Percentiles rank a stretch among this genome's conserved stretches.
Evolutionary conservation across 2,888 invertebrate species (phyloP).

Genomic region (Chaetoderma sp.): DNA sequence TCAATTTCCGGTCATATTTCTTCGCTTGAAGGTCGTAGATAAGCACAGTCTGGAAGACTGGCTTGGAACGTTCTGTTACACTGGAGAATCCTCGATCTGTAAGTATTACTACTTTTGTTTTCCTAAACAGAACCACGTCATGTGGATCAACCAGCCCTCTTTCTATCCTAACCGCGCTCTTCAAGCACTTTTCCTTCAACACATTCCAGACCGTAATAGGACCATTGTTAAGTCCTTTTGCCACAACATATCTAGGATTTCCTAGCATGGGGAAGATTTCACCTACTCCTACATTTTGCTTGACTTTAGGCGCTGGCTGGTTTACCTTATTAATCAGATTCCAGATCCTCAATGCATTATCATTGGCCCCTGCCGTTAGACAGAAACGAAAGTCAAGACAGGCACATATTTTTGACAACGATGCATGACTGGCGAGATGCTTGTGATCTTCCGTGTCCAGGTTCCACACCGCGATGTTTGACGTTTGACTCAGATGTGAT

Average conservation of each 20-base stretch:
- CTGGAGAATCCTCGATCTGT: slow-evolving; percentile 58
- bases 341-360: slow-evolving; percentile 61
- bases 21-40: slow-evolving; percentile 60
- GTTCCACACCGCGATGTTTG: slow-evolving; percentile 66
- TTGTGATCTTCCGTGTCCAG: slow-evolving; percentile 68
- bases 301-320: slow-evolving; percentile 55
- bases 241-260: slow-evolving; percentile 60
- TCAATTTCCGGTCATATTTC: slow-evolving; percentile 55
- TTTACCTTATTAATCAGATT: slow-evolving; percentile 59
- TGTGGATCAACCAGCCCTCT: slow-evolving; percentile 56
- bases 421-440: slow-evolving; percentile 62
- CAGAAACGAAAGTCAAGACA: slow-evolving; percentile 60
- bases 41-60: slow-evolving; percentile 60
- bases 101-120: slow-evolving; percentile 59
- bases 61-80: slow-evolving; percentile 49
- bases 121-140: slow-evolving; percentile 60
- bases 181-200: slow-evolving; percentile 53
- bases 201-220: slow-evolving; percentile 66
- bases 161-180: slow-evolving; percentile 56
- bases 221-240: slow-evolving; percentile 59
- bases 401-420: slow-evolving; percentile 53
- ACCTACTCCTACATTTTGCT: slow-evolving; percentile 52
- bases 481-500: slow-evolving; percentile 51
- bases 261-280: slow-evolving; percentile 56
- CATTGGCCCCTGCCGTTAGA: slow-evolving; percentile 55